Conservation (phyloP, 2,797 vertebrate species). For the Phyllotis vaccarum region DNA sequence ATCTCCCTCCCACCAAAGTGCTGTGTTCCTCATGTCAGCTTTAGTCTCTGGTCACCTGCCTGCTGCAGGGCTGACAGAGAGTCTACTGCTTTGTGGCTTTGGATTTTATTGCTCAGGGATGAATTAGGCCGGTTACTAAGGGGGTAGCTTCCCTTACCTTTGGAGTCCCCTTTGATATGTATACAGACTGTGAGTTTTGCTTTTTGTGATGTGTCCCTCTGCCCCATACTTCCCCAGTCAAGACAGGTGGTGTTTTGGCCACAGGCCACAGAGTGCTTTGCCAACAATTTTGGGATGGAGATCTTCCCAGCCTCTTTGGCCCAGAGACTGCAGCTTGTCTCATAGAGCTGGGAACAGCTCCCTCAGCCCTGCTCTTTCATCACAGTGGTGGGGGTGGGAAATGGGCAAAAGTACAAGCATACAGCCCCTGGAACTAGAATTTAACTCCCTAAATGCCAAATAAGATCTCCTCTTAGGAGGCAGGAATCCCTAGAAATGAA, state of each 20-base stretch:
- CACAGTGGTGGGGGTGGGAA: neutral
- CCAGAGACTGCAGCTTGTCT: slow-evolving; percentile 39
- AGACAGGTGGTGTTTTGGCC: slow-evolving; percentile 64
- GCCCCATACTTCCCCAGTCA: neutral
- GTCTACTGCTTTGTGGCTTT: neutral
- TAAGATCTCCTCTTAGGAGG: neutral
- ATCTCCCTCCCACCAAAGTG: neutral
- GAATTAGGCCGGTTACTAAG: neutral
- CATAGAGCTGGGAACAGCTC: neutral
- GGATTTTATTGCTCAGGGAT: neutral
- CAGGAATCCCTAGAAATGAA: neutral
- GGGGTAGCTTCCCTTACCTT: no score
- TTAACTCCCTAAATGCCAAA: slow-evolving; percentile 32
- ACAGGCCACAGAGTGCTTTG: slow-evolving; percentile 5
- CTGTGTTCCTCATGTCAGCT: neutral
- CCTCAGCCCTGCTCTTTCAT: neutral
- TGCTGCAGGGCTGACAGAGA: neutral
- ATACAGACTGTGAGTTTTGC: neutral
- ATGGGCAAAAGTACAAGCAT: neutral
- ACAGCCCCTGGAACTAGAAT: neutral
- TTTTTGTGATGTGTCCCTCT: neutral
- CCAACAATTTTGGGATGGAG: slow-evolving; percentile 17
- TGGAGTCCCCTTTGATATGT: neutral
- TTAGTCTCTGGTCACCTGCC: rapidly evolving
- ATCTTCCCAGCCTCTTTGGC: slow-evolving; percentile 37